Evolutionary conservation across 2,797 vertebrate genomes (phyloP).

Genomic region (Sebastes matsubarae): DNA sequence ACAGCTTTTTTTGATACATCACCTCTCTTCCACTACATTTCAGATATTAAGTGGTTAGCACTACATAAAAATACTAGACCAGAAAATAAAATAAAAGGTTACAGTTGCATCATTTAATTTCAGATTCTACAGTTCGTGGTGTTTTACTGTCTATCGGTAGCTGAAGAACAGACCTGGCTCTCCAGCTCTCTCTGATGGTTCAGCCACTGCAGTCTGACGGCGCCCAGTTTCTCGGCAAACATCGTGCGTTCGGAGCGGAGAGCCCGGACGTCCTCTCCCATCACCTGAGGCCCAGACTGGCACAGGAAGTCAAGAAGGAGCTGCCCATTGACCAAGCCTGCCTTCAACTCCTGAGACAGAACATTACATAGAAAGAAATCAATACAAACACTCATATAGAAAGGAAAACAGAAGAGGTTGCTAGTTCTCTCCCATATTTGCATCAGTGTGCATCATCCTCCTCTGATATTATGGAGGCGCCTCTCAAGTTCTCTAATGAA

Average conservation of each 20-base stretch:
- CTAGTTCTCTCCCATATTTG: rapidly evolving
- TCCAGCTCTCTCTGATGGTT: constrained; percentile 81
- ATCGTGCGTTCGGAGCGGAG: constrained; percentile 74
- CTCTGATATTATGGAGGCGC: not conserved
- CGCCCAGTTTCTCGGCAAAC: constrained; percentile 87
- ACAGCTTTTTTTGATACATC: not conserved
- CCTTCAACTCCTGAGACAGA: constrained; percentile 81
- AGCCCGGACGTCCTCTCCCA: constrained; percentile 73
- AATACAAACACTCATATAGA: not conserved
- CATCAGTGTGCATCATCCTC: not conserved
- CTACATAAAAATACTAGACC: not conserved
- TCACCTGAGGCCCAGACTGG: constrained; percentile 85
- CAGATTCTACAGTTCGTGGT: not conserved
- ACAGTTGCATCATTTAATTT: not conserved
- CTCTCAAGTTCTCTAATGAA: no score
- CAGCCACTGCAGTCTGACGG: constrained; percentile 85
- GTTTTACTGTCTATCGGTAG: not conserved
- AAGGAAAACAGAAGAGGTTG: not conserved
- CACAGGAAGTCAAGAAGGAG: constrained; percentile 88
- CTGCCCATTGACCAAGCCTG: constrained; percentile 84
- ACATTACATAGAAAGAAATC: not conserved
- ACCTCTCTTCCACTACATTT: not conserved
- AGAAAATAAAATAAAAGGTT: not conserved
- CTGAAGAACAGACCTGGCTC: constrained; percentile 80
- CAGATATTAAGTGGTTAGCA: not conserved